phyloP scores from a whole-genome alignment of 2,888 invertebrate species.

The Agrochola macilenta region DNA sequence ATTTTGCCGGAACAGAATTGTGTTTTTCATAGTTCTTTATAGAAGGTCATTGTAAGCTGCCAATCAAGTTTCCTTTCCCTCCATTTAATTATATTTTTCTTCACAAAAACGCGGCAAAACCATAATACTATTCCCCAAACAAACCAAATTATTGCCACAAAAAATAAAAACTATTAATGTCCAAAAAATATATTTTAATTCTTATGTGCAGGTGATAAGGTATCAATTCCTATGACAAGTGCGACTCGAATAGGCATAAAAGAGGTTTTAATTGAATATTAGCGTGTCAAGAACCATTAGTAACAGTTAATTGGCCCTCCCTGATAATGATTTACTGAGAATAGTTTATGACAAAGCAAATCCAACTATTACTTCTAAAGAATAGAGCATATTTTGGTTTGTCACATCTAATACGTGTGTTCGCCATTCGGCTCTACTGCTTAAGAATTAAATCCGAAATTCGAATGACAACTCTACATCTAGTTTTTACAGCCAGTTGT shows the following conservation, averaged over 20 bases:
- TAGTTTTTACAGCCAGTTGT: constrained; percentile 24
- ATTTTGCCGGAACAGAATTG: constrained; percentile 30
- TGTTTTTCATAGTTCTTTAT: constrained; percentile 9
- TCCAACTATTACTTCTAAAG: neutral
- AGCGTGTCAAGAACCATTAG: constrained; percentile 78
- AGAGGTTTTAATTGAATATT: constrained; percentile 77
- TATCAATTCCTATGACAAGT: constrained; percentile 46
- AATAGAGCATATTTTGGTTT: constrained; percentile 40
- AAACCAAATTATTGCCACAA: constrained; percentile 66
- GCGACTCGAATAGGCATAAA: constrained; percentile 53
- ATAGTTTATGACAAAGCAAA: constrained; percentile 39
- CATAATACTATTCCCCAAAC: constrained; percentile 63
- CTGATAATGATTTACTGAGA: constrained; percentile 68
- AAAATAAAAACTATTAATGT: constrained; percentile 43
- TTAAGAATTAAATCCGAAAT: constrained; percentile 45
- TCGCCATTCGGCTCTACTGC: constrained; percentile 31
- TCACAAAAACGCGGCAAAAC: constrained; percentile 25
- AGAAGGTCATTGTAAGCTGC: constrained; percentile 25
- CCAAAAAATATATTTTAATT: constrained; percentile 40
- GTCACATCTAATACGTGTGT: constrained; percentile 3
- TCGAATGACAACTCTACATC: constrained; percentile 53
- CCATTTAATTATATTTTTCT: constrained; percentile 50
- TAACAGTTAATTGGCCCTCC: constrained; percentile 68
- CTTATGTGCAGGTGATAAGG: constrained; percentile 52
- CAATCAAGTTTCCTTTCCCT: constrained; percentile 36